These are phyloP conservation scores for Suricata suricatta DNA, from an alignment of 2,113 vertebrate species.

Conservation along the genomic window DNA sequence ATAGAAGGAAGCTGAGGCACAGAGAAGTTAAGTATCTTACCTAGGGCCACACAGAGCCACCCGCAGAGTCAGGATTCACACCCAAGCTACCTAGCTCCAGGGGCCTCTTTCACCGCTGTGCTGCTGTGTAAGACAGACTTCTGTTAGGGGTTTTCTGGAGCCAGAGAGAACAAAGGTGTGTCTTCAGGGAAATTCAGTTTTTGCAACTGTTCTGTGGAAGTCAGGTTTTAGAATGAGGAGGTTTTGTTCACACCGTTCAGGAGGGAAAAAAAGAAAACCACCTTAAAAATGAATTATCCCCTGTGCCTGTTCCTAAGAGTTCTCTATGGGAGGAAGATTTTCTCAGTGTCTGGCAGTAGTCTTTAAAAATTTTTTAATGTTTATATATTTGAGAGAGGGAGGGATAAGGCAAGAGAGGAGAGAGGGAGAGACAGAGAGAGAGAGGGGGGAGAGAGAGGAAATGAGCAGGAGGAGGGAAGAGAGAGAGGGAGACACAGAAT, in stretches of 20 bases:
- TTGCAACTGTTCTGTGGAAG: not conserved
- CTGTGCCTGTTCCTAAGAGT: not conserved
- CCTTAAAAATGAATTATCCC: not conserved
- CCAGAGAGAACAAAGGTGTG: not conserved
- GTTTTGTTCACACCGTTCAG: not conserved
- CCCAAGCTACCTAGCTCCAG: not conserved
- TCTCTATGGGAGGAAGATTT: not conserved
- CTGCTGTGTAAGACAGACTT: not conserved
- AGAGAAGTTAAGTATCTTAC: not conserved
- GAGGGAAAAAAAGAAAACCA: not conserved
- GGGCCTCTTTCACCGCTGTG: accelerated
- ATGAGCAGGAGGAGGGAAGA: too few relatives aligned
- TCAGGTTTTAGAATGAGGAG: not conserved
- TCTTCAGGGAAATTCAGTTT: not conserved
- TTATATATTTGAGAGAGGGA: too few relatives aligned
- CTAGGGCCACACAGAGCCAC: not conserved
- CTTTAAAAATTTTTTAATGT: too few relatives aligned
- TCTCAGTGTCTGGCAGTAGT: not conserved
- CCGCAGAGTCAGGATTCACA: not conserved
- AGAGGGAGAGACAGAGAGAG: too few relatives aligned
- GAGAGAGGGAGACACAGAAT: too few relatives aligned
- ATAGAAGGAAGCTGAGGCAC: not conserved
- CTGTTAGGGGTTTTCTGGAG: not conserved
- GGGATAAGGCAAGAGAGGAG: too few relatives aligned
- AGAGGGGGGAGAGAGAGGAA: too few relatives aligned